Base-by-base conservation (phyloP, 2,113 vertebrate genomes). In the Numenius arquata region DNA sequence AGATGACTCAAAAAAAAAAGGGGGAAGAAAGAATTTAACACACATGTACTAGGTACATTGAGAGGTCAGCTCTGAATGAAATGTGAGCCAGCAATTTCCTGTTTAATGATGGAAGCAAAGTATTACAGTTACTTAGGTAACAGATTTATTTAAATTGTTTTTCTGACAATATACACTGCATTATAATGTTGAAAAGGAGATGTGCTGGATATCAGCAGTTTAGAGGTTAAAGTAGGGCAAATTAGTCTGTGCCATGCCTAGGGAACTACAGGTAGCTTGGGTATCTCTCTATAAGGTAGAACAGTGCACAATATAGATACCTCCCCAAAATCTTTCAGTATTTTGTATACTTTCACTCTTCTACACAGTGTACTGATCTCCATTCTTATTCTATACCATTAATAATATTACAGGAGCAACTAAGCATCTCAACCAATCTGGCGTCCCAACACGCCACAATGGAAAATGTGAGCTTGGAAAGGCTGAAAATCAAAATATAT, bases 51-150 rank as follows among this genome's bases (percentile, higher is more conserved):
- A 47, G 5, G 62, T 34, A 50, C 50, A 25, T 1, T 18, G 59
- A 16, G 70, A 73, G 36, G 41, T 61, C 85, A 84, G 76, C 58
- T 61, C 50, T 34, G 40, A 36, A 8, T 45, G 50, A 36, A 66
- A 17, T 3, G 27, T 9, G 58, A 83, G 36, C 53, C 58, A 70
- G 75, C 11, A 65, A 63, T 1, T 1, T 67, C 41, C 52, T 68
- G 32, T 13, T 38, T 47, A 40, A 48, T 20, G 41, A 53, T 36
- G 40, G 61, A 41, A 91, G 21, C 8, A 56, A 81, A 88, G 7
- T 15, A 38, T 16, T 43, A 6, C 0, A 67, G 78, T 4, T 65
- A 73, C 53, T 55, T 2, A n/a, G 38, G 5, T 6, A 59, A n/a
- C 29, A 68, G 40, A 47, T 74, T 61, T 7, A 72, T 59, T 90